phyloP scores from a whole-genome alignment of 2,888 invertebrate species.

The Choreutis nemorana region DNA sequence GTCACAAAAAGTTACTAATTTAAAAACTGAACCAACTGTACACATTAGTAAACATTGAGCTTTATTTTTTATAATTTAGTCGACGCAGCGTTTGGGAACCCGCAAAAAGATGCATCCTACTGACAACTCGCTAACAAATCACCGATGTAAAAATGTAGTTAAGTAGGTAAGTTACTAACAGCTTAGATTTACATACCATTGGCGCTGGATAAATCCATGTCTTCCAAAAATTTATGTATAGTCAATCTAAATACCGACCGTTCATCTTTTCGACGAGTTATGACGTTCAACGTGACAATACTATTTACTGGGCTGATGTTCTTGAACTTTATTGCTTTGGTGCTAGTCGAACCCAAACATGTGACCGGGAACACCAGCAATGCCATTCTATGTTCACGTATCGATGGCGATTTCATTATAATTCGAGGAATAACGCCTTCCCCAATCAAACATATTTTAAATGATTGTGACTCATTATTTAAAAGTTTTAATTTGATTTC shows the following conservation, averaged over 20 bases:
- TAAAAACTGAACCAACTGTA: no score
- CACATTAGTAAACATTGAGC: no score
- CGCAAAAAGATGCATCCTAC: no score
- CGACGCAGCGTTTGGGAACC: no score
- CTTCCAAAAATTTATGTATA: constrained; percentile 17
- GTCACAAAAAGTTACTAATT: no score
- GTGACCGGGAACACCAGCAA: constrained; percentile 41
- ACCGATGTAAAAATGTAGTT: no score
- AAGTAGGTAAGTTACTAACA: no score
- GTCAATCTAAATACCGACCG: constrained; percentile 42
- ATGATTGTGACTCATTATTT: constrained; percentile 41
- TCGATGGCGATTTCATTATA: constrained; percentile 26
- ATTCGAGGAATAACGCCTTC: constrained; percentile 55
- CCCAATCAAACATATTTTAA: constrained; percentile 49
- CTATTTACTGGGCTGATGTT: constrained; percentile 40
- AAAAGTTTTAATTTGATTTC: constrained; percentile 47
- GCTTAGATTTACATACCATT: constrained; percentile 21
- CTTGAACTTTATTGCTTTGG: constrained; percentile 33
- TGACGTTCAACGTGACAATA: constrained; percentile 25
- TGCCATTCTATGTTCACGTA: constrained; percentile 27
- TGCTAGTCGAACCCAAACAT: constrained; percentile 41
- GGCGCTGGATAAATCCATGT: constrained; percentile 20
- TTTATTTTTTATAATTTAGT: no score
- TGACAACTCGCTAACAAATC: no score
- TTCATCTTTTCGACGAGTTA: constrained; percentile 22